Base-by-base conservation (phyloP, 2,888 invertebrate genomes). In the Ceraclea dissimilis region DNA sequence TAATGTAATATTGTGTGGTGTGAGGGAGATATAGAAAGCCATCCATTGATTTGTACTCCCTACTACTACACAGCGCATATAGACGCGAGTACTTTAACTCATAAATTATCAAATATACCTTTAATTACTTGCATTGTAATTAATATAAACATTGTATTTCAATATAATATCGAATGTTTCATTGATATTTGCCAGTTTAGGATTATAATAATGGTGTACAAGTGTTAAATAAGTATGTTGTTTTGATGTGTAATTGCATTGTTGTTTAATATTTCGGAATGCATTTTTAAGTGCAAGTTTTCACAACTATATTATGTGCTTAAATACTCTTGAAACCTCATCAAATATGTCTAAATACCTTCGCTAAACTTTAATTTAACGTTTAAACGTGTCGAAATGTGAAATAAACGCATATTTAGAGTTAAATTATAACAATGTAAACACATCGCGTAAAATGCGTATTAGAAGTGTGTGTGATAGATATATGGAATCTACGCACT, bases 131-230 rank as follows among this genome's bases (percentile, higher is more conserved):
- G 16, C 16, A n/a, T 39, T n/a, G 2, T 39, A 39, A 39, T n/a
- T 39, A 16, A 39, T 16, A 39, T 39, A 39, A 39, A 39, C 39
- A 39, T 39, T 39, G 39, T 39, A 39, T 39, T 39, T 39, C 16
- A 5, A 16, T 39, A 39, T 39, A n/a, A 39, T 16, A 39, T 16
- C n/a, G 2, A 8, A n/a, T 39, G 39, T 39, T 39, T 39, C 13
- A 39, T 39, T 39, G 39, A 34, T 34, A 34, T 46, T 34, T 54
- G 33, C 20, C n/a, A 46, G 22, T 49, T 34, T 49, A 21, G 18
- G 26, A 47, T 49, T 39, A 21, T 31, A 47, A 55, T 43, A 51
- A 46, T 51, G 57, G 57, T 54, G 57, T 54, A 49, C 20, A 49
- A 46, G 20, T 46, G 46, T 46, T 46, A 46, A 19, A 46, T 46